phyloP scores from a whole-genome alignment of 2,113 vertebrate genomes.

The Gavialis gangeticus region DNA sequence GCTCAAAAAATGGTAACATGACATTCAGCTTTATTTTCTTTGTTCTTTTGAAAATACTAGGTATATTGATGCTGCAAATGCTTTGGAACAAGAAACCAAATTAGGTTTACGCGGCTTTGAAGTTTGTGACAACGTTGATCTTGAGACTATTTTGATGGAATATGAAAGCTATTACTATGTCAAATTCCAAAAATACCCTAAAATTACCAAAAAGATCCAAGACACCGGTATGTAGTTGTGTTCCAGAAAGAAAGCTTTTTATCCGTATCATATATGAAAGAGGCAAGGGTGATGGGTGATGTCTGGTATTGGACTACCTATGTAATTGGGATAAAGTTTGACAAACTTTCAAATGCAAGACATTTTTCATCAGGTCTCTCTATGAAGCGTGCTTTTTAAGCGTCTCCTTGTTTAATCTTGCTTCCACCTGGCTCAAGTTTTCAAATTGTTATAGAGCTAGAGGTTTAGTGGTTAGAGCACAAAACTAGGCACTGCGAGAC shows the following conservation, averaged over 20 bases:
- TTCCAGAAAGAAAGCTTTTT: not conserved
- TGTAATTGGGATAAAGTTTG: too few species aligned
- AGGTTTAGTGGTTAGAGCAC: not conserved
- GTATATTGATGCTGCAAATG: constrained; percentile 85
- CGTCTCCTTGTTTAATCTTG: not conserved
- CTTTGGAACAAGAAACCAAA: constrained; percentile 91
- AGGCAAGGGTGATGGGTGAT: too few species aligned
- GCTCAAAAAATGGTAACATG: not conserved
- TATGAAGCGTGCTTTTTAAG: rapidly evolving
- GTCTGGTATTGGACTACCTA: too few species aligned
- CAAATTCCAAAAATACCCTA: constrained; percentile 95
- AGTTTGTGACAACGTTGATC: constrained; percentile 95
- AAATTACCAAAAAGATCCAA: constrained; percentile 86
- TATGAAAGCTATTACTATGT: constrained; percentile 97
- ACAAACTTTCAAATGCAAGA: too few species aligned
- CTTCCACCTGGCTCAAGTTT: not conserved
- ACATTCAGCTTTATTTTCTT: not conserved
- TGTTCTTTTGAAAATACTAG: constrained; percentile 75
- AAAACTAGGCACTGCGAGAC: not conserved
- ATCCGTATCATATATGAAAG: too few species aligned
- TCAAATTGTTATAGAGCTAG: not conserved
- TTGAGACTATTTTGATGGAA: constrained; percentile 96
- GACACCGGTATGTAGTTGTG: constrained; percentile 81
- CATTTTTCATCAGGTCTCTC: too few species aligned
- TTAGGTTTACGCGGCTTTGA: constrained; percentile 86